phyloP scores from a whole-genome alignment of 1,140 invertebrate species.

The silkworm (Bombyx mori) region ASM3026992v2 NC_085125.1:14649001-14649500 shows the following conservation, averaged over 20 bases:
- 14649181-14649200: slow-evolving; percentile 4
- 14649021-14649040: slow-evolving; percentile 11
- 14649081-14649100: slow-evolving; percentile 9
- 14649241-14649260: neutral
- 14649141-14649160: slow-evolving; percentile 1
- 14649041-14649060: slow-evolving; percentile 10
- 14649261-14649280: neutral
- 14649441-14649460: slow-evolving; percentile 17
- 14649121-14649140: slow-evolving; percentile 1
- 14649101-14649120: slow-evolving; percentile 7
- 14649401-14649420: slow-evolving; percentile 14
- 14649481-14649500: slow-evolving; percentile 21
- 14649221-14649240: slow-evolving; percentile 1
- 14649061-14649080: slow-evolving; percentile 7
- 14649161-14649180: slow-evolving; percentile 2
- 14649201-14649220: neutral
- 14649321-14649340: slow-evolving; percentile 6
- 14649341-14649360: slow-evolving; percentile 19
- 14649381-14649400: slow-evolving; percentile 16
- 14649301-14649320: slow-evolving; percentile 2
- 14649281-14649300: slow-evolving; percentile 2
- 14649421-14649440: slow-evolving; percentile 18
- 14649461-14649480: slow-evolving; percentile 9
- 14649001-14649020: slow-evolving; percentile 11
- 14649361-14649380: slow-evolving; percentile 9